Percentiles rank a stretch among this genome's conserved stretches.
These are phyloP conservation scores for Drosophila kanapiae DNA, from an alignment of 1,140 invertebrate genomes.

Conservation along the genomic window DNA sequence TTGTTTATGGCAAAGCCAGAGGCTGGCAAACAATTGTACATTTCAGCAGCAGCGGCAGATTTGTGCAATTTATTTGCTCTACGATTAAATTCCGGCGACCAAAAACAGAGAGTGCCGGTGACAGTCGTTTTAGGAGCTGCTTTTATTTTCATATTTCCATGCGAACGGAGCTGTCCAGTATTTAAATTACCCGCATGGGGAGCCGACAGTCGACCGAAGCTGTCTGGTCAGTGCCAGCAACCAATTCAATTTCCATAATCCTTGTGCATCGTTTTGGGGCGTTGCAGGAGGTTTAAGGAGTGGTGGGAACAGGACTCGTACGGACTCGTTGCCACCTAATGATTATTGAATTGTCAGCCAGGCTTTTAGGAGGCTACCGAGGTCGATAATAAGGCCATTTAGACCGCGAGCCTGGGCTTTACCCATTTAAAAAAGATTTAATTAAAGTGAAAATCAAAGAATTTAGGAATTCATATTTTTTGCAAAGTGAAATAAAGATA, in stretches of 20 bases:
- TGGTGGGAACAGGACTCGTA: neutral
- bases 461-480: neutral
- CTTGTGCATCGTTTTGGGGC: slow-evolving; percentile 5
- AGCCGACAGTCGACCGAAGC: neutral
- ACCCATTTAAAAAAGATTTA: no score
- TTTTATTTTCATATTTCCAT: slow-evolving; percentile 22
- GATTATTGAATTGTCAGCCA: slow-evolving; percentile 2
- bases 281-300: neutral
- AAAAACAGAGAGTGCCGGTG: slow-evolving; percentile 21
- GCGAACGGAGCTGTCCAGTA: neutral
- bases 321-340: neutral
- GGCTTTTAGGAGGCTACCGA: neutral
- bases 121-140: slow-evolving; percentile 17
- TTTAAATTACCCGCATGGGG: slow-evolving; percentile 41
- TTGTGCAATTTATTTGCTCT: slow-evolving; percentile 52
- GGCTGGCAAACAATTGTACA: slow-evolving; percentile 18
- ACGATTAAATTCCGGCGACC: slow-evolving; percentile 32
- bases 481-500: no score
- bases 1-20: slow-evolving; percentile 31
- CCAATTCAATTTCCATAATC: slow-evolving; percentile 45
- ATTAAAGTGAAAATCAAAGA: neutral
- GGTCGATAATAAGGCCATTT: no score
- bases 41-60: neutral
- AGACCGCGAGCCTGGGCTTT: no score
- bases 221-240: slow-evolving; percentile 2